These are phyloP conservation scores for Chouioia cunea DNA, from an alignment of 2,888 invertebrate species.

Conservation along the genomic window DNA sequence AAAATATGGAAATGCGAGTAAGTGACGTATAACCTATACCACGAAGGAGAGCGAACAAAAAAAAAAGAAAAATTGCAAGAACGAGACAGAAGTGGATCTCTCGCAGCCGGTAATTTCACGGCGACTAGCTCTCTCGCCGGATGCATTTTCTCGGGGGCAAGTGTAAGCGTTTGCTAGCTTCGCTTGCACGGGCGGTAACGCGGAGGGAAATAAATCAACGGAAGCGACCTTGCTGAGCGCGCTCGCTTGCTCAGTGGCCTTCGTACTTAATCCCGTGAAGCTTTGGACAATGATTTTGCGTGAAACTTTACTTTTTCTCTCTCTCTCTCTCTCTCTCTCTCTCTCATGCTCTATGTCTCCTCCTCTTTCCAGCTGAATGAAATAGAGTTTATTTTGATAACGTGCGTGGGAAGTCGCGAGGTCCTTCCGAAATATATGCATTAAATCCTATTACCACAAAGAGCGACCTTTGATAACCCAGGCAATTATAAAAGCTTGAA, in stretches of 20 bases:
- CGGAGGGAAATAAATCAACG: slow-evolving; percentile 51
- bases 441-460: no score
- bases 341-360: neutral
- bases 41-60: neutral
- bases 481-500: no score
- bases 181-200: slow-evolving; percentile 43
- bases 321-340: neutral
- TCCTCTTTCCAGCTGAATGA: neutral
- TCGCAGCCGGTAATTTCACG: slow-evolving; percentile 59
- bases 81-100: slow-evolving; percentile 31
- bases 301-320: neutral
- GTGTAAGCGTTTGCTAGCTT: slow-evolving; percentile 12
- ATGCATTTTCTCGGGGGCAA: slow-evolving; percentile 53
- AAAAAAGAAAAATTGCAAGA: neutral
- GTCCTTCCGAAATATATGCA: no score
- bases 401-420: no score
- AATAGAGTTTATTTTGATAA: neutral
- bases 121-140: slow-evolving; percentile 54
- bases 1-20: slow-evolving; percentile 31
- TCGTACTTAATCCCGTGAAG: slow-evolving; percentile 36
- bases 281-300: slow-evolving; percentile 38
- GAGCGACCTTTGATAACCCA: no score
- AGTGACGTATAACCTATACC: slow-evolving; percentile 22
- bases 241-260: slow-evolving; percentile 12
- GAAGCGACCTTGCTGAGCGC: slow-evolving; percentile 26